Conservation (phyloP, 2,888 invertebrate genomes). For the Artemia sinica region DNA sequence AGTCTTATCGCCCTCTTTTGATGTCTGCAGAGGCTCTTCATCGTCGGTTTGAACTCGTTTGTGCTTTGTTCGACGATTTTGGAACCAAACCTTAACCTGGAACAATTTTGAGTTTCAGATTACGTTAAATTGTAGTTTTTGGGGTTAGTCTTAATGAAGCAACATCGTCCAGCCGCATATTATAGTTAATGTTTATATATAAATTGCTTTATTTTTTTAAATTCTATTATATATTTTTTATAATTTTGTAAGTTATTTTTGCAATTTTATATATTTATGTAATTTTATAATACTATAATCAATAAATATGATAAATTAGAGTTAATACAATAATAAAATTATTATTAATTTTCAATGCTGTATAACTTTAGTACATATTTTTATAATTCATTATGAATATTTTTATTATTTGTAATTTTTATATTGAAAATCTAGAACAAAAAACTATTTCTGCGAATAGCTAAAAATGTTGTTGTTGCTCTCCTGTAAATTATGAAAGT, state of each 20-base stretch:
- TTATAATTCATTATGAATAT: background rate
- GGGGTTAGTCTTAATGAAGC: too few species aligned
- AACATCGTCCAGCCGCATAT: too few species aligned
- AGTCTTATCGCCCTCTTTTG: background rate
- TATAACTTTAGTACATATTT: background rate
- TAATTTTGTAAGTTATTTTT: too few species aligned
- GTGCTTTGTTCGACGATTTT: conserved; percentile 76
- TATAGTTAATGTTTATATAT: background rate
- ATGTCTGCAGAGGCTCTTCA: conserved; percentile 23
- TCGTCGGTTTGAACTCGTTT: conserved; percentile 67
- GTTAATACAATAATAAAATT: background rate
- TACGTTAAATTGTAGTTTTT: too few species aligned
- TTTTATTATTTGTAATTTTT: background rate
- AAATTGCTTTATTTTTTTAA: background rate
- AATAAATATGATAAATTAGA: too few species aligned
- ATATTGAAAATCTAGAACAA: background rate
- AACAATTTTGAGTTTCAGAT: conserved; percentile 21
- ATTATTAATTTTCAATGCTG: background rate
- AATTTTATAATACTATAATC: too few species aligned
- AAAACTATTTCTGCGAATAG: too few species aligned
- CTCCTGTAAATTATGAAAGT: too few species aligned
- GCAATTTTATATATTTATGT: too few species aligned
- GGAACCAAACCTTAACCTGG: conserved; percentile 55
- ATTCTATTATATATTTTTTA: too few species aligned
- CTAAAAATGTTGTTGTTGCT: too few species aligned